phyloP scores from a whole-genome alignment of 1,140 invertebrate genomes.

The Saccostrea glomerata region DNA sequence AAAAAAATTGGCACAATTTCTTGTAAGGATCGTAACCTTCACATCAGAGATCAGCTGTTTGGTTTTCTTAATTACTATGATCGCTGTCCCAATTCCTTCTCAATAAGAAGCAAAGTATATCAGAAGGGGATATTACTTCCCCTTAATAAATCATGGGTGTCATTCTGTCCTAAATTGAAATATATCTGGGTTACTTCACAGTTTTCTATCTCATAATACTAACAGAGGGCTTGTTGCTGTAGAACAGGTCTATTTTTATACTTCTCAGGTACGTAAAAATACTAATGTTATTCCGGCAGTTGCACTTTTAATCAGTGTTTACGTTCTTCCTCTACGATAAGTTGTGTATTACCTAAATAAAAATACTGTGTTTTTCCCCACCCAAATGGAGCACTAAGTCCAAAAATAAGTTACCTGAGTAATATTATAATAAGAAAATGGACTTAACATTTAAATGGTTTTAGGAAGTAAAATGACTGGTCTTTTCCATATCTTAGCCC shows the following conservation, averaged over 20 bases:
- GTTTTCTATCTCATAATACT: background rate
- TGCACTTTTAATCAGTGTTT: conserved; percentile 23
- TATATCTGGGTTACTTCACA: background rate
- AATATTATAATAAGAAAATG: too few relatives aligned
- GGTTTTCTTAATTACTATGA: background rate
- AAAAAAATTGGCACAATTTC: background rate
- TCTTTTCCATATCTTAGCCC: background rate
- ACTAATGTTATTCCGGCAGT: background rate
- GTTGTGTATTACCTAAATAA: background rate
- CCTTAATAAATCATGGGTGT: conserved; percentile 19
- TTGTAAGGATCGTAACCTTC: background rate
- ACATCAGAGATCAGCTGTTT: background rate
- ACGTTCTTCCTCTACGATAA: background rate
- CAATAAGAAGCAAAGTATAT: background rate
- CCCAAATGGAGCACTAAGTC: background rate
- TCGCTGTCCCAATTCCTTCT: background rate
- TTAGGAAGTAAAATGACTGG: background rate
- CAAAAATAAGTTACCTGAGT: background rate
- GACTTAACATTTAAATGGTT: background rate
- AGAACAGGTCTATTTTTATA: conserved; percentile 23
- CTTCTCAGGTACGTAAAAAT: conserved; percentile 29
- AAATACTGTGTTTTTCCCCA: conserved; percentile 1
- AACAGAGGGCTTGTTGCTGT: background rate
- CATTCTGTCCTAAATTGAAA: conserved; percentile 9
- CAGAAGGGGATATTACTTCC: background rate